Conservation (phyloP, 2,113 vertebrate species). For the Prunella himalayana region DNA sequence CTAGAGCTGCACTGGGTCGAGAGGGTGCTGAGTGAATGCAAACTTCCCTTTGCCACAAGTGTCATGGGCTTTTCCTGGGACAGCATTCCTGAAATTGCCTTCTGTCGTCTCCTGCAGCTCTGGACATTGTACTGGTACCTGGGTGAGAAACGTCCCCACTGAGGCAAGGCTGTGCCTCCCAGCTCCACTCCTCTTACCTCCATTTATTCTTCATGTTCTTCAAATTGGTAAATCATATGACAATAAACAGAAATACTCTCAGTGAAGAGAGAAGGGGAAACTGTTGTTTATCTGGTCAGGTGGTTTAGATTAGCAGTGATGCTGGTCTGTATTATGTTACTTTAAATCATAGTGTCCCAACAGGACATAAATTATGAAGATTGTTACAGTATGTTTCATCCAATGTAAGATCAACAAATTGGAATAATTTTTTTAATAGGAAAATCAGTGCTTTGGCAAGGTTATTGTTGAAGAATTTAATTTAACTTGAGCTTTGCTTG, state of each 20-base stretch:
- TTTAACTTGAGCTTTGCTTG: constrained; percentile 76
- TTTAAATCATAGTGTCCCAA: constrained; percentile 93
- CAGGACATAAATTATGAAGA: constrained; percentile 91
- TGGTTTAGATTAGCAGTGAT: constrained; percentile 96
- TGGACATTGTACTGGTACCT: constrained; percentile 70
- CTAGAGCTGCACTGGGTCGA: constrained; percentile 17
- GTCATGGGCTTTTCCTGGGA: background rate
- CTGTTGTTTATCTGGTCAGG: constrained; percentile 85
- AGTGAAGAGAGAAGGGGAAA: constrained; percentile 76
- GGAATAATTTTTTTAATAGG: constrained; percentile 83
- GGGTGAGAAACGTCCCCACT: background rate
- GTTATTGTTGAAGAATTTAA: constrained; percentile 76
- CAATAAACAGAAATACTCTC: constrained; percentile 93
- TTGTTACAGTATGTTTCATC: constrained; percentile 85
- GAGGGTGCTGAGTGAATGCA: background rate
- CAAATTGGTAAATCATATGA: constrained; percentile 82
- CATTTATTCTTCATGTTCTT: constrained; percentile 66
- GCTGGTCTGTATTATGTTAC: constrained; percentile 93
- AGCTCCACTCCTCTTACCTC: constrained; percentile 60
- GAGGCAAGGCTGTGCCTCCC: constrained; percentile 51
- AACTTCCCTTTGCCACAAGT: background rate
- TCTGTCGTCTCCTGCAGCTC: constrained; percentile 52
- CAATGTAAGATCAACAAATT: constrained; percentile 87
- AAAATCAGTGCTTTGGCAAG: constrained; percentile 84
- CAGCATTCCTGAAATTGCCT: constrained; percentile 61